Base-by-base conservation (phyloP, 2,888 invertebrate genomes). In the Diogma glabrata region DNA sequence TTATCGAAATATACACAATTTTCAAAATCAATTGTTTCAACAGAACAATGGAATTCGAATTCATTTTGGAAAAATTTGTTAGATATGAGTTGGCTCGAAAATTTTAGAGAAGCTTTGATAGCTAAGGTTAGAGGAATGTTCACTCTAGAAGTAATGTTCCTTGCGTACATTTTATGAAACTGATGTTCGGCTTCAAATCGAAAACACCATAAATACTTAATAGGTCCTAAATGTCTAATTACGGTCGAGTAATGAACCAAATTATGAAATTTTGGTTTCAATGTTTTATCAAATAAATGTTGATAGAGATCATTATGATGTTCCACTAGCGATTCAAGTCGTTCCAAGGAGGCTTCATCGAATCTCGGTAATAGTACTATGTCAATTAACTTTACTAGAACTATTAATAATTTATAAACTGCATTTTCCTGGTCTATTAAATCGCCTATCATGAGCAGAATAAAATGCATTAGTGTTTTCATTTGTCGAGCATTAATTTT, bases 381-480 rank as follows among this genome's bases (percentile, higher is more conserved):
- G 51, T 54, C 54, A 26, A 50, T 47, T 43, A 54, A 33, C 49
- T 54, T 52, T 23, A 54, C 50, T 22, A 50, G 16, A n/a, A 33
- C 5, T 14, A 12, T 33, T 33, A 33, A 33, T 14, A 33, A 33
- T 33, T 4, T 33, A 33, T 7, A 33, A 33, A 33, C 33, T 33
- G 12, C 33, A 33, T 33, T 4, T 7, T 4, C 4, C 12, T 9
- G 12, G 10, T 33, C 33, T 6, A 33, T 33, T 33, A 33, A 33
- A 10, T 33, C 33, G 33, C 2, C 33, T n/a, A 33, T 3, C 3
- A 33, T 33, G 7, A 33, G 16, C 33, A 33, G 16, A 30, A 54
- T 24, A 38, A 49, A 51, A 26, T 51, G 50, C 38, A 46, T 30
- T 47, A 54, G 48, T 6, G 33, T 3, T 16, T 33, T 33, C 33